Base-by-base conservation (phyloP, 2,797 vertebrate species). In the Atherinosoma microstoma region DNA sequence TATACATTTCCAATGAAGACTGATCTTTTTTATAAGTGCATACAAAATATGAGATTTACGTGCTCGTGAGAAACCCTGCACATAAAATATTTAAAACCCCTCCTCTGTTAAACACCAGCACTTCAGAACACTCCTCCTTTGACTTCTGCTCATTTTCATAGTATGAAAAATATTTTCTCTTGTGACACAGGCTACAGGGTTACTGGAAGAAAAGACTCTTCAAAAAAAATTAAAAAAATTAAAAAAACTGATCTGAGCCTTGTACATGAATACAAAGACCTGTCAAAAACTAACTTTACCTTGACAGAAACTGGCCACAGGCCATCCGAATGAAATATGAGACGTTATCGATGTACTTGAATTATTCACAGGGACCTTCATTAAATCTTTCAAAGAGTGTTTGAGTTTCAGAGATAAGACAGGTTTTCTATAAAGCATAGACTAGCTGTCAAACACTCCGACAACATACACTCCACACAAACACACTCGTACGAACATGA, bases 311-410 rank as follows among this genome's bases (percentile, higher is more conserved):
- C 24, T 76, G 73, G 68, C 79, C 66, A 70, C 34, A 36, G 70
- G 74, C 83, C 34, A 53, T 73, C 47, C 61, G 76, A 89, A 84
- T 76, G 22, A 87, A 72, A 81, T 64, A 80, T 74, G 63, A 84
- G 70, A 69, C 49, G 51, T 75, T 84, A 90, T 84, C 34, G 56
- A 87, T 78, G 69, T 7, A n/a, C 64, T 79, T 90, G 56, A 87
- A 92, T 89, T 84, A 92, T 93, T 93, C 82, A 92, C 57, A 0
- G 12, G 56, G 66, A 47, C 30, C 32, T 53, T 85, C 75, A 87
- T 84, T 84, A 89, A 79, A 82, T 79, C 71, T 67, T 85, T 74
- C 27, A 70, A 62, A 32, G 62, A 61, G 38, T 66, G 67, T 15
- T 15, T 30, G 45, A 64, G 66, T 73, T 75, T 67, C 56, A 75